A percentile compares a stretch with the other conserved stretches of the same genome.
Evolutionary conservation across 2,888 invertebrate species (phyloP).

Genomic region (Sabatieria punctata): DNA sequence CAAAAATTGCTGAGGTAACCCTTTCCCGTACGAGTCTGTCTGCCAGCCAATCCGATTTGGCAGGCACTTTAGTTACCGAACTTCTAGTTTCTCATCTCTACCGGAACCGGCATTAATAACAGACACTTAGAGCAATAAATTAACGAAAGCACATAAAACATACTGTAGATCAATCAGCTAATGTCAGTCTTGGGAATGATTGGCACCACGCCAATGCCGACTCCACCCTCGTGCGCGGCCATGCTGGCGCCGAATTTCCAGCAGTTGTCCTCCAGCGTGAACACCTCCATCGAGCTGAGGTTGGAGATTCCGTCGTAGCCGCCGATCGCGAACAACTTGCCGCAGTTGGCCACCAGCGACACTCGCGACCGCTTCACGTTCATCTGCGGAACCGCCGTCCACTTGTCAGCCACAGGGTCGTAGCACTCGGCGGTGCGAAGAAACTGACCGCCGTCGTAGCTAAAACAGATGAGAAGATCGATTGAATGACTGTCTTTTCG

Average conservation of each 20-base stretch:
- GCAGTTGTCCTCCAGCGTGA: constrained; percentile 44
- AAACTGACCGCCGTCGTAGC: constrained; percentile 67
- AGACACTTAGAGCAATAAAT: too few relatives aligned
- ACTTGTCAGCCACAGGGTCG: constrained; percentile 35
- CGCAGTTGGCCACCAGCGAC: constrained; percentile 62
- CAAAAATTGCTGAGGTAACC: too few relatives aligned
- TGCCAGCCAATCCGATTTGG: too few relatives aligned
- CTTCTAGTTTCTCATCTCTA: too few relatives aligned
- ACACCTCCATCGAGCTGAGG: constrained; percentile 62
- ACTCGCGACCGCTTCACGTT: constrained; percentile 62
- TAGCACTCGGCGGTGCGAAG: constrained; percentile 53
- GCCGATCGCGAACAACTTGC: constrained; percentile 22
- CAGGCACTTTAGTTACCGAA: too few relatives aligned
- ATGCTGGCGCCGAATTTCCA: constrained; percentile 49
- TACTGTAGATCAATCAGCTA: too few relatives aligned
- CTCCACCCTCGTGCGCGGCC: constrained; percentile 72
- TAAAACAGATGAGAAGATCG: too few relatives aligned
- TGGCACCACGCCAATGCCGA: constrained; percentile 67
- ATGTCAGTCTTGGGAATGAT: constrained; percentile 10
- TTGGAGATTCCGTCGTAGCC: constrained; percentile 49
- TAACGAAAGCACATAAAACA: too few relatives aligned
- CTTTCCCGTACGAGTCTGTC: too few relatives aligned
- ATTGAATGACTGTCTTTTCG: too few relatives aligned
- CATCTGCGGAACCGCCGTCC: constrained; percentile 61
- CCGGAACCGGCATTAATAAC: too few relatives aligned